Percentiles rank a stretch among this genome's conserved stretches.
These are phyloP conservation scores for Thelohanellus kitauei DNA, from an alignment of 30 jellyfish, hydroid and myxozoan species.

Conservation along the genomic window DNA sequence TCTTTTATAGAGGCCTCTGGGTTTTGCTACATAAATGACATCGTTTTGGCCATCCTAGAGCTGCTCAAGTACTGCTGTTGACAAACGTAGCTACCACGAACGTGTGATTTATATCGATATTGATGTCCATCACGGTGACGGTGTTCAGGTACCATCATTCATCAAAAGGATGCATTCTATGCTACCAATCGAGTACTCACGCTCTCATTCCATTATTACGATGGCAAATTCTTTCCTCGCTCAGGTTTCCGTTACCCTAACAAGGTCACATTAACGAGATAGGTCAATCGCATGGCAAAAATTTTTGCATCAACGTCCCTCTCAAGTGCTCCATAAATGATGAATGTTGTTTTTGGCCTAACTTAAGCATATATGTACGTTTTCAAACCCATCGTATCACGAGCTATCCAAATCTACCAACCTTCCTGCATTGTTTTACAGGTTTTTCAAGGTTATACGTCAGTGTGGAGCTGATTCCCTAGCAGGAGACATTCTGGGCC, in stretches of 20 bases:
- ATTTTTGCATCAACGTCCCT: constrained; percentile 57
- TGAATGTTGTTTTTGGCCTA: not conserved
- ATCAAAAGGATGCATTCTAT: constrained; percentile 42
- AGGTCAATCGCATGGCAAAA: constrained; percentile 51
- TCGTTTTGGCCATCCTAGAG: constrained; percentile 63
- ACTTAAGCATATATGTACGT: constrained; percentile 16
- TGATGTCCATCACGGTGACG: constrained; percentile 94
- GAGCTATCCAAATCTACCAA: constrained; percentile 29
- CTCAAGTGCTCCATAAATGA: constrained; percentile 69
- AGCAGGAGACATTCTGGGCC: constrained; percentile 67
- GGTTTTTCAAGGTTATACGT: constrained; percentile 1
- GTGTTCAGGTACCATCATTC: constrained; percentile 28
- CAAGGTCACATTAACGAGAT: constrained; percentile 11
- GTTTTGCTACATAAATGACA: constrained; percentile 72
- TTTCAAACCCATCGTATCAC: constrained; percentile 56
- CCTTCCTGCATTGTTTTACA: constrained; percentile 68
- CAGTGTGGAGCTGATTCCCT: constrained; percentile 90
- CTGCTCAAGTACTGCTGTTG: constrained; percentile 21
- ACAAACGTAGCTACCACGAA: constrained; percentile 23
- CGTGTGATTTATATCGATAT: constrained; percentile 61
- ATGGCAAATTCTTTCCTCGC: constrained; percentile 62
- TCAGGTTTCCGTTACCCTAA: constrained; percentile 12
- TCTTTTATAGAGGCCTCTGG: constrained; percentile 37
- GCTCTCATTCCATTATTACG: constrained; percentile 64
- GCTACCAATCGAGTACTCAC: constrained; percentile 91